Evolutionary conservation across 2,888 invertebrate species (phyloP), one percentile per base, ranked within the genome.

Genomic region (Pachliopta kotzebuea): DNA sequence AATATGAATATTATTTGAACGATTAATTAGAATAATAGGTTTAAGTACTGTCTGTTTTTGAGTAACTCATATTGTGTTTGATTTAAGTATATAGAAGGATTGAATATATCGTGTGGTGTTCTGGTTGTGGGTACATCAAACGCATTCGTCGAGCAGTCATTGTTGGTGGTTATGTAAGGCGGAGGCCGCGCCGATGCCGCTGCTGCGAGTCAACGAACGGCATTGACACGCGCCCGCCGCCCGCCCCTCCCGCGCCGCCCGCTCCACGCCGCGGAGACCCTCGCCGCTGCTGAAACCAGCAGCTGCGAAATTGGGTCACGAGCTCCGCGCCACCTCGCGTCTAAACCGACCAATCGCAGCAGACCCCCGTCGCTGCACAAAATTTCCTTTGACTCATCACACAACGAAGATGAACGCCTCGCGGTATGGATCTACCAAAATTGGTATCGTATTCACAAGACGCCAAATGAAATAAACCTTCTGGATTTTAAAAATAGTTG

Each of bases 251-350:
- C 76, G 74, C 78, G 73, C 63, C 72, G 76, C 72, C 74, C 76
- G 73, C 73, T 4, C 68, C 73, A 67, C 74, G 73, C 74, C 72
- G 75, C 82, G 74, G 76, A 77, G 76, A 74, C 84, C 84, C 81
- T 74, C 80, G 75, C 72, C 84, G 83, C 88, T 86, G 87, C 90
- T 90, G 90, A 88, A 90, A 89, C 88, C 89, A 90, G 87, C 89
- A 88, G 90, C 90, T 89, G 89, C 90, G 86, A 88, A 90, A 90
- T 90, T 90, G 80, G 90, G 90, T 91, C 90, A 89, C 89, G 84
- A 89, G 90, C 86, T 86, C 82, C 79, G 80, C 83, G 81, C 84
- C 81, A 84, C 85, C 85, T 85, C 84, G 84, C 84, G 82, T 84
- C 79, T 73, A 72, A 74, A 78, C 75, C 80, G 80, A 75, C 89